These are phyloP conservation scores for Zapus hudsonius DNA, from an alignment of 2,113 vertebrate genomes.

Conservation along the genomic window DNA sequence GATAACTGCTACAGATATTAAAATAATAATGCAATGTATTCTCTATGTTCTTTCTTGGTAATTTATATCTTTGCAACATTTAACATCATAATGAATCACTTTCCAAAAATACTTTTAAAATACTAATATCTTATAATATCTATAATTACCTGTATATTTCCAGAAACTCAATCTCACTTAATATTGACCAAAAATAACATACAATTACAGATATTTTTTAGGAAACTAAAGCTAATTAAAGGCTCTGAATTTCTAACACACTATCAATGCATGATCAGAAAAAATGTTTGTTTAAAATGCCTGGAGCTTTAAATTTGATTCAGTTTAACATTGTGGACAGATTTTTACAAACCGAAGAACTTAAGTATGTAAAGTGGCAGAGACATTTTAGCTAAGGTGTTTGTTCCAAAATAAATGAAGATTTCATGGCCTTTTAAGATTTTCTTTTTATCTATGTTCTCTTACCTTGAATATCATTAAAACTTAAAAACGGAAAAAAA, in stretches of 20 bases:
- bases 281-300: conserved; percentile 12
- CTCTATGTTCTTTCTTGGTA: background rate
- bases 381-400: conserved; percentile 49
- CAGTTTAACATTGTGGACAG: conserved; percentile 22
- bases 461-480: conserved; percentile 44
- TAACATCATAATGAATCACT: conserved; percentile 24
- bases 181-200: conserved; percentile 1
- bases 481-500: conserved; percentile 56
- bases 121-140: conserved; percentile 7
- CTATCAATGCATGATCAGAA: background rate
- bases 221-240: conserved; percentile 6
- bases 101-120: conserved; percentile 49
- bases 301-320: conserved; percentile 11
- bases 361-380: conserved; percentile 37
- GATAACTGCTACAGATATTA: no score
- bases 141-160: background rate
- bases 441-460: conserved; percentile 54
- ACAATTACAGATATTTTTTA: conserved; percentile 14
- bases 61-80: background rate
- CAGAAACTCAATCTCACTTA: conserved; percentile 19
- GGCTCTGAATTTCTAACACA: conserved; percentile 42
- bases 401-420: conserved; percentile 58
- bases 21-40: background rate
- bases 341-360: conserved; percentile 5
- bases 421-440: conserved; percentile 51